These are phyloP conservation scores for Sphaerophoria taeniata DNA, from an alignment of 2,888 invertebrate species.

Conservation along the genomic window DNA sequence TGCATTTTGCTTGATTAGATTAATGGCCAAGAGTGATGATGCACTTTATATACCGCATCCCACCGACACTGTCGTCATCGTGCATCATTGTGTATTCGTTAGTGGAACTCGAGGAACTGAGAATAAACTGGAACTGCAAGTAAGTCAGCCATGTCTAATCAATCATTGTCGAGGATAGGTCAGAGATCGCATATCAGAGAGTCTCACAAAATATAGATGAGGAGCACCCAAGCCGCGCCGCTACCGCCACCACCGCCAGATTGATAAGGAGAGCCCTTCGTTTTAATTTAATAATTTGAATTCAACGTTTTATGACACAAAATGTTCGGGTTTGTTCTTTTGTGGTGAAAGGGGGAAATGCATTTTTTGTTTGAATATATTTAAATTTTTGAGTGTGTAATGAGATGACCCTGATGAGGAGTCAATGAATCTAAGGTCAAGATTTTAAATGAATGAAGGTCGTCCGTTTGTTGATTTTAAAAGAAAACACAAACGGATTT, in stretches of 20 bases:
- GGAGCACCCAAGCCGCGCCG: conserved; percentile 2
- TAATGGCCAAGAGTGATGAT: conserved; percentile 45
- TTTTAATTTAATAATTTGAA: conserved; percentile 60
- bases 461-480: neutral
- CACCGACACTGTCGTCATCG: neutral
- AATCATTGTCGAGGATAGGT: conserved; percentile 56
- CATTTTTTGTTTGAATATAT: neutral
- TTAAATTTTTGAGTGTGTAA: conserved; percentile 16
- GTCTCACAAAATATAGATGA: conserved; percentile 9
- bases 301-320: conserved; percentile 25
- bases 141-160: conserved; percentile 43
- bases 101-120: neutral
- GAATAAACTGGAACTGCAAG: neutral
- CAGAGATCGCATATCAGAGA: conserved; percentile 58
- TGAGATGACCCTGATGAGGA: conserved; percentile 33
- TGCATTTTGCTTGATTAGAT: conserved; percentile 69
- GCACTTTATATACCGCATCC: neutral
- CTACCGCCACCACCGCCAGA: conserved; percentile 15
- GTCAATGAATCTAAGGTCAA: conserved; percentile 36
- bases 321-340: neutral
- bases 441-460: conserved; percentile 41
- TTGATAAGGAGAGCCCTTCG: conserved; percentile 61
- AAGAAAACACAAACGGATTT: conserved; percentile 41
- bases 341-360: neutral
- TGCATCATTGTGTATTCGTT: neutral